These are phyloP conservation scores for Menidia beryllina DNA, from an alignment of 2,113 vertebrate genomes.

Conservation along the genomic window DNA sequence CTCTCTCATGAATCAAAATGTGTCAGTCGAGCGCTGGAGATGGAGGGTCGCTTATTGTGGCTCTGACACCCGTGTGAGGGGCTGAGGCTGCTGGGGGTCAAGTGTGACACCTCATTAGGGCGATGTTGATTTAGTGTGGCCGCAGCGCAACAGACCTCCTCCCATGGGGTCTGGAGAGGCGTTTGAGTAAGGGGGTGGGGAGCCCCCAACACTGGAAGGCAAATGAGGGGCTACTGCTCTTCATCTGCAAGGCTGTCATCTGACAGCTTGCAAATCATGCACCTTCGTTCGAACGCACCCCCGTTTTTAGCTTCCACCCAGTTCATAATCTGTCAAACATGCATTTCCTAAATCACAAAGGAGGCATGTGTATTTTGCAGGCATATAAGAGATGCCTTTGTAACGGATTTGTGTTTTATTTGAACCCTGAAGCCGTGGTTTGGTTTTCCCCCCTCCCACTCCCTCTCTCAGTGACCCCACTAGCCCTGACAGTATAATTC, in stretches of 20 bases:
- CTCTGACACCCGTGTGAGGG: slow-evolving; percentile 86
- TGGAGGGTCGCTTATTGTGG: slow-evolving; percentile 89
- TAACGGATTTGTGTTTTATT: slow-evolving; percentile 11
- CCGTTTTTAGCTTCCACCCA: slow-evolving; percentile 15
- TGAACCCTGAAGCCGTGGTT: slow-evolving; percentile 6
- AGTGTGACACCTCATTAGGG: slow-evolving; percentile 92
- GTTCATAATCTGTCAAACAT: slow-evolving; percentile 26
- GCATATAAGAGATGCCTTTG: neutral
- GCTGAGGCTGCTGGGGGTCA: slow-evolving; percentile 86
- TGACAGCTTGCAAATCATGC: slow-evolving; percentile 79
- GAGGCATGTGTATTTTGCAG: neutral
- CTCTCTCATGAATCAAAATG: slow-evolving; percentile 92
- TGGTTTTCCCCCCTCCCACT: slow-evolving; percentile 28
- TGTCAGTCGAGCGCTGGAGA: slow-evolving; percentile 88
- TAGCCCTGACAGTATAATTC: slow-evolving; percentile 67
- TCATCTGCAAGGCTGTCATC: slow-evolving; percentile 68
- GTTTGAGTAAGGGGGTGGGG: slow-evolving; percentile 73
- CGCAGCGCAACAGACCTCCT: slow-evolving; percentile 83
- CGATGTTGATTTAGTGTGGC: slow-evolving; percentile 90
- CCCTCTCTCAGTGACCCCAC: slow-evolving; percentile 44
- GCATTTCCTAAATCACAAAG: slow-evolving; percentile 43
- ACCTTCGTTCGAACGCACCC: slow-evolving; percentile 28
- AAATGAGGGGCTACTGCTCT: slow-evolving; percentile 74
- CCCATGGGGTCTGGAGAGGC: slow-evolving; percentile 77
- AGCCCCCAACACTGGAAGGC: slow-evolving; percentile 69